These are phyloP conservation scores for Melipona beecheii DNA, from an alignment of 2,888 invertebrate genomes.

Conservation along the genomic window DNA sequence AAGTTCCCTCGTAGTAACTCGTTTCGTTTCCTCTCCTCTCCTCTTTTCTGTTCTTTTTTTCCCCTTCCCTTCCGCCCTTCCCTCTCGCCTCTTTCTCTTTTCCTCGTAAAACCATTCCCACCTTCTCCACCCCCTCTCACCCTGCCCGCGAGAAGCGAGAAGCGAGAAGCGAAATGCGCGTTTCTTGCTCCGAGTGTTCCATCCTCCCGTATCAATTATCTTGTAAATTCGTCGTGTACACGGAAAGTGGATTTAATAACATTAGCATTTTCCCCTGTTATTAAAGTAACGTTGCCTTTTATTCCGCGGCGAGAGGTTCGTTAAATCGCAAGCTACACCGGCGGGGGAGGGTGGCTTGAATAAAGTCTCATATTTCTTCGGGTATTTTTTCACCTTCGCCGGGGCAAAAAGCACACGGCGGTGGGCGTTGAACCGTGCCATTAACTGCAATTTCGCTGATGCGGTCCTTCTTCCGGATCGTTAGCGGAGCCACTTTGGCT, in stretches of 20 bases:
- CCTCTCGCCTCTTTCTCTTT: background rate
- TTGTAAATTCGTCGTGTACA: slow-evolving; percentile 37
- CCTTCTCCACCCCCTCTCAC: background rate
- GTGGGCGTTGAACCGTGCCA: slow-evolving; percentile 77
- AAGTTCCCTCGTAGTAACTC: slow-evolving; percentile 40
- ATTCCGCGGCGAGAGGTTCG: slow-evolving; percentile 61
- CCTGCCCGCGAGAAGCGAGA: background rate
- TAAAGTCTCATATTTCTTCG: slow-evolving; percentile 71
- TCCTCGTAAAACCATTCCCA: slow-evolving; percentile 26
- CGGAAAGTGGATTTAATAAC: slow-evolving; percentile 62
- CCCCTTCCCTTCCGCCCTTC: background rate
- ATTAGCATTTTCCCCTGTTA: slow-evolving; percentile 59
- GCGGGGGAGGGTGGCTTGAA: slow-evolving; percentile 36
- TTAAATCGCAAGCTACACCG: slow-evolving; percentile 68
- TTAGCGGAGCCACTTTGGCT: slow-evolving; percentile 74
- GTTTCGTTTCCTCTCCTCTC: background rate
- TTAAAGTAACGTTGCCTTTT: slow-evolving; percentile 57
- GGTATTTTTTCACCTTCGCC: slow-evolving; percentile 64
- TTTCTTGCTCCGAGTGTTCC: slow-evolving; percentile 13
- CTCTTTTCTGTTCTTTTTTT: too few species aligned
- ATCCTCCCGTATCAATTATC: slow-evolving; percentile 49
- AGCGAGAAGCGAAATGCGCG: background rate
- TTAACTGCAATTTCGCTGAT: slow-evolving; percentile 77
- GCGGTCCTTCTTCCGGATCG: slow-evolving; percentile 78
- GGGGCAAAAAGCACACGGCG: slow-evolving; percentile 62